Evolutionary conservation across 2,888 invertebrate species (phyloP), one percentile per base, ranked within the genome.

Genomic region (Drosophila kambysellisi): DNA sequence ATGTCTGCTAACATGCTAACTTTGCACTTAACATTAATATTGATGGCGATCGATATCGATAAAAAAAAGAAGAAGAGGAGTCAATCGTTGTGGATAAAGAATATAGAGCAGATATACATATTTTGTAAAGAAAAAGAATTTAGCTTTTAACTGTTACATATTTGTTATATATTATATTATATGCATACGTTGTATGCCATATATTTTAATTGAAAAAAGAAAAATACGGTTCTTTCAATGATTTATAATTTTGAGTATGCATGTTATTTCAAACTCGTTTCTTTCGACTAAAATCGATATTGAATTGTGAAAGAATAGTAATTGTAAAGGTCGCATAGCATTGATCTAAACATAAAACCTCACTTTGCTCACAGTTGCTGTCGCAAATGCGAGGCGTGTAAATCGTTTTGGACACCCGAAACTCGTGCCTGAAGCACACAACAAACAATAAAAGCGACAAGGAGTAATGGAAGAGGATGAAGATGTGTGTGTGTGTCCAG

Each of bases 321-420:
- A 37, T 15, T 32, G 25, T 29, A 20, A 17, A 50, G 41, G 35
- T 66, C 46, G n/a, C n/a, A 64, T 50, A 43, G 2, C 33, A 11
- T 5, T 54, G 69, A 54, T 59, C 52, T 33, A 51, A 73, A 71
- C 67, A 74, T 56, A 67, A 35, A 62, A 50, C 35, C 46, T 25
- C 39, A 61, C 61, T 53, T 20, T 56, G 63, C 33, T 62, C 25
- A 25, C 25, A 46, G 25, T 25, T 48, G 37, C 20, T 48, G 46
- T 58, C 51, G 43, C 59, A 65, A 71, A 76, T 67, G 69, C 73
- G 39, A 54, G 66, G 74, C 70, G 74, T 70, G 73, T 87, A 89
- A 83, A 83, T 87, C 84, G 86, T 76, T 89, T 87, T 56, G 82
- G 87, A 87, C 87, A 87, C 89, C 76, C 77, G 68, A 76, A 53